Conservation (phyloP, 2,888 invertebrate species). For the Cerastis rubricosa region DNA sequence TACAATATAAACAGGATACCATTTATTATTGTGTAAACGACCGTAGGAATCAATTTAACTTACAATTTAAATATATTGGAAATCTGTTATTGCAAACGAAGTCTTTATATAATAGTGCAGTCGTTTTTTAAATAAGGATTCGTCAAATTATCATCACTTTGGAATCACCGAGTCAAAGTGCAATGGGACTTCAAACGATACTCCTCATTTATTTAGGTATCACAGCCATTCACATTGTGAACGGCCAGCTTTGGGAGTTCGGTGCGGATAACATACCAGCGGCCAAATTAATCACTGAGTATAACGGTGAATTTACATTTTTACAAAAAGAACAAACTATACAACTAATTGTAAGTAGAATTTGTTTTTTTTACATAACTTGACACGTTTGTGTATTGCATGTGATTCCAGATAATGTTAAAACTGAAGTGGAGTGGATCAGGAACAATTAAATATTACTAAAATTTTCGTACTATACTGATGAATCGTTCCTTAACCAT, state of each 20-base stretch:
- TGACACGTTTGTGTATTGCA: not conserved
- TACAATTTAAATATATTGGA: conserved; percentile 32
- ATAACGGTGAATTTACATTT: conserved; percentile 23
- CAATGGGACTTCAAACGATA: conserved; percentile 29
- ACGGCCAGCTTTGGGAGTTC: conserved; percentile 39
- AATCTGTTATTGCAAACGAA: not conserved
- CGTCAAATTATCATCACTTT: conserved; percentile 6
- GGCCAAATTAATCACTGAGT: not conserved
- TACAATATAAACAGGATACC: conserved; percentile 1
- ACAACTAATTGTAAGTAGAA: conserved; percentile 38
- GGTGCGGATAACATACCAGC: conserved; percentile 25
- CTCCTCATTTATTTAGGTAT: conserved; percentile 32
- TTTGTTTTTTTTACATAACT: not conserved
- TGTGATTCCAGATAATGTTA: not conserved
- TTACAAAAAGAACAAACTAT: conserved; percentile 30
- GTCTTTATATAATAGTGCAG: not conserved
- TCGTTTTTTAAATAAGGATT: conserved; percentile 19
- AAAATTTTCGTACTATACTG: too few relatives aligned
- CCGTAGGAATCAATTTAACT: conserved; percentile 50
- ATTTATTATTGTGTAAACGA: not conserved
- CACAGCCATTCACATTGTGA: conserved; percentile 8
- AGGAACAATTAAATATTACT: not conserved
- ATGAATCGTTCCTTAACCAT: not conserved
- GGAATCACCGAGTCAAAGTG: not conserved
- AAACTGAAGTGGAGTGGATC: too few relatives aligned